Base-by-base conservation (phyloP, 2,797 vertebrate species). In the Periparus ater region DNA sequence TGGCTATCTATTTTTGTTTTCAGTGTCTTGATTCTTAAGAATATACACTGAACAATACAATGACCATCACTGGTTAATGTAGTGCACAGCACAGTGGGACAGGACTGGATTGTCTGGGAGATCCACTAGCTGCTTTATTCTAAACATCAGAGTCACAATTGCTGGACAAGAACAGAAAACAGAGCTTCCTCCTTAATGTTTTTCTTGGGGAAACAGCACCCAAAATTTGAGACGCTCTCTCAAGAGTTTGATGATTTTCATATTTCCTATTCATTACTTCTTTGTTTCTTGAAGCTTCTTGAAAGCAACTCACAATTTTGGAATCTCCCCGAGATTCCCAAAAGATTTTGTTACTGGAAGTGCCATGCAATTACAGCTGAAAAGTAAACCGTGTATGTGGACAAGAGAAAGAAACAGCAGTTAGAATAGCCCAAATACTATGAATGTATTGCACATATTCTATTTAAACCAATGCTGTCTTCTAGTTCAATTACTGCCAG, bases 401-500 rank as follows among this genome's bases (percentile, higher is more conserved):
- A 54, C 50, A 72, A 83, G 27, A 89, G 57, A 92, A 73, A 87
- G 54, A 85, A 91, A 53, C 53, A 45, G 7, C 66, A 75, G 47
- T 74, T 61, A 78, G 48, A 90, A 53, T 38, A 84, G 71, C 32
- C 47, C 45, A 32, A 84, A 44, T 60, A 73, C 11, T 50, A 74
- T 17, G 27, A 83, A 74, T 71, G 22, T 65, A 61, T 63, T 53
- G 50, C 44, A 21, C 60, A 66, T 87, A 92, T 91, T 82, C 71
- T 57, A 18, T 79, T 95, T 89, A 85, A 96, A 94, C 74, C 34
- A 89, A n/a, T 32, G 67, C 34, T 93, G 42, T 87, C 88, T 4
- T 3, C 72, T 92, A 60, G 67, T 93, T 87, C 81, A 96, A n/a
- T 96, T 96, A 91, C 62, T 91, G 92, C 84, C 88, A 74, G 42